Percentiles rank a stretch among this genome's conserved stretches.
Conservation (phyloP, 2,113 vertebrate genomes). For the Cyprinodon brontotheroides region DNA sequence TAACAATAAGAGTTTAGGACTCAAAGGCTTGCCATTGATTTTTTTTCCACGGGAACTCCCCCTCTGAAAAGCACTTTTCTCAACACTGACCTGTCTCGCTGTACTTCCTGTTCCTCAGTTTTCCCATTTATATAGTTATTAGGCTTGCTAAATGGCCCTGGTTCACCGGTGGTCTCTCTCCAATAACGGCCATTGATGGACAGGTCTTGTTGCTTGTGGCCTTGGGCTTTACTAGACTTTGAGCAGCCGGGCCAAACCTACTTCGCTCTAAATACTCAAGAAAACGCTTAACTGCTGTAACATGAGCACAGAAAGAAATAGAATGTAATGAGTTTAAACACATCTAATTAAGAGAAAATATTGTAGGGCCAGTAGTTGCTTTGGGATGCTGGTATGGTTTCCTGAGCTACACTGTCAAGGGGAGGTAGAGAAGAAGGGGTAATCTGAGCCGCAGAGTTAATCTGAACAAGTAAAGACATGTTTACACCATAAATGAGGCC, state of each 20-base stretch:
- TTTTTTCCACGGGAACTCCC: constrained; percentile 66
- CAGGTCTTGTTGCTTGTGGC: constrained; percentile 79
- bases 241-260: constrained; percentile 53
- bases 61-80: constrained; percentile 83
- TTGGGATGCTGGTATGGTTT: constrained; percentile 60
- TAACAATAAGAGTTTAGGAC: constrained; percentile 62
- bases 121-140: constrained; percentile 81
- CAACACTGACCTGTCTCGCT: constrained; percentile 88
- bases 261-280: constrained; percentile 61
- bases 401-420: constrained; percentile 59
- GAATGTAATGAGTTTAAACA: constrained; percentile 78
- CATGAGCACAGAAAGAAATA: constrained; percentile 69
- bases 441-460: constrained; percentile 77
- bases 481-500: constrained; percentile 82
- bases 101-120: constrained; percentile 87
- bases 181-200: constrained; percentile 84
- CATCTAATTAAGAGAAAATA: constrained; percentile 80
- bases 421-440: constrained; percentile 50
- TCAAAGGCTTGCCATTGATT: constrained; percentile 79
- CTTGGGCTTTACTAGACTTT: constrained; percentile 82
- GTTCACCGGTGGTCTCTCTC: constrained; percentile 86
- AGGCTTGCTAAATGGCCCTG: constrained; percentile 84
- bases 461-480: constrained; percentile 81
- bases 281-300: constrained; percentile 66
- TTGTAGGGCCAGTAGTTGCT: constrained; percentile 68